Conservation (phyloP, 53 echinoderm and acorn worm species). For the Holothuria scabra region DNA sequence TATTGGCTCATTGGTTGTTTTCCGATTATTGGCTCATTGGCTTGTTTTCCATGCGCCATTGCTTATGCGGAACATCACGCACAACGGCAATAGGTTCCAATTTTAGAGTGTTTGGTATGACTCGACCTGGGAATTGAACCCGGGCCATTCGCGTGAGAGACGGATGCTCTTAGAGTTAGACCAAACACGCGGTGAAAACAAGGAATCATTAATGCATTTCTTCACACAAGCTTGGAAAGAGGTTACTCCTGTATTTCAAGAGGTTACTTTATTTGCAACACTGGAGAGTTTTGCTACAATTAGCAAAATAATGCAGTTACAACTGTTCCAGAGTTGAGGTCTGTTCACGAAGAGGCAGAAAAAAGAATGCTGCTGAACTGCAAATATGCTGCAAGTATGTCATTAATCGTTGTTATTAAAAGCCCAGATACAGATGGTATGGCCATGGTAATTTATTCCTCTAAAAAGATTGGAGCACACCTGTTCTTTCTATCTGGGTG, state of each 20-base stretch:
- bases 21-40: too few species aligned
- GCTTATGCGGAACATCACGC: too few species aligned
- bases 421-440: too few species aligned
- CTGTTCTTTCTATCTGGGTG: too few species aligned
- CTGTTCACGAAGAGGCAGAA: constrained; percentile 41
- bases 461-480: too few species aligned
- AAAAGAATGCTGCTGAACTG: constrained; percentile 50
- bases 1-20: too few species aligned
- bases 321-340: constrained; percentile 13
- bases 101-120: too few species aligned
- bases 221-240: constrained; percentile 41
- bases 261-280: constrained; percentile 13
- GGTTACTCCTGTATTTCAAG: neutral
- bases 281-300: constrained; percentile 14
- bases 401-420: constrained; percentile 6
- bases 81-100: too few species aligned
- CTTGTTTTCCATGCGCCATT: too few species aligned
- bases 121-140: too few species aligned
- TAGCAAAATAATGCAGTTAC: neutral
- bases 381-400: neutral
- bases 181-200: constrained; percentile 55
- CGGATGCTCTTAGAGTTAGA: too few species aligned
- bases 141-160: too few species aligned
- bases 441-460: constrained; percentile 48
- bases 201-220: constrained; percentile 34